Percentiles rank a stretch among this genome's conserved stretches.
These are phyloP conservation scores for Pomacea maculata DNA, from an alignment of 1,140 invertebrate species.

Conservation along the genomic window DNA sequence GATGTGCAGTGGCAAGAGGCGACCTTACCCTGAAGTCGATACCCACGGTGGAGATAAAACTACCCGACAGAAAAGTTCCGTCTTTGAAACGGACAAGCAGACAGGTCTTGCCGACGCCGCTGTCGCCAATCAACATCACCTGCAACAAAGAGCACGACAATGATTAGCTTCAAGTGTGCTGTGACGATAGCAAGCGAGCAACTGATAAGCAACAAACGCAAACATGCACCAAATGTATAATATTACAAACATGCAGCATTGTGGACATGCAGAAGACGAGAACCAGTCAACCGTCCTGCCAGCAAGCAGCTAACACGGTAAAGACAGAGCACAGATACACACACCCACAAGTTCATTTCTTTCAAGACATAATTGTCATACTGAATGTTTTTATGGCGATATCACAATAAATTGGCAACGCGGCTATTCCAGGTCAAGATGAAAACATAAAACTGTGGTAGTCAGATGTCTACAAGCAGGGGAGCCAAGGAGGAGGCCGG, in stretches of 20 bases:
- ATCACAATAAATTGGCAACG: too few relatives aligned
- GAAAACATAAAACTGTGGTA: too few relatives aligned
- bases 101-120: slow-evolving; percentile 67
- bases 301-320: too few relatives aligned
- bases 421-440: too few relatives aligned
- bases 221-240: not conserved
- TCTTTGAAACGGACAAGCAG: slow-evolving; percentile 69
- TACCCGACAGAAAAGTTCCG: slow-evolving; percentile 68
- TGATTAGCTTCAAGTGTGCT: not conserved
- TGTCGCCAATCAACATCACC: slow-evolving; percentile 66
- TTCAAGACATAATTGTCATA: too few relatives aligned
- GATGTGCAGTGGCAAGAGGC: not conserved
- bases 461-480: too few relatives aligned
- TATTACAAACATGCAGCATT: not conserved
- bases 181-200: not conserved
- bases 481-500: too few relatives aligned
- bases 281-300: not conserved
- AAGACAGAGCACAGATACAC: too few relatives aligned
- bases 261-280: not conserved
- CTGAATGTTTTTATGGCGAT: too few relatives aligned
- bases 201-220: not conserved
- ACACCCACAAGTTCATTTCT: too few relatives aligned
- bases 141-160: slow-evolving; percentile 35
- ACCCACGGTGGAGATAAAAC: slow-evolving; percentile 70
- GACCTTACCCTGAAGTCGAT: slow-evolving; percentile 66